A percentile compares a stretch with the other conserved stretches of the same genome.
Conservation (phyloP, 1,140 invertebrate species). For the Archivesica marissinica region DNA sequence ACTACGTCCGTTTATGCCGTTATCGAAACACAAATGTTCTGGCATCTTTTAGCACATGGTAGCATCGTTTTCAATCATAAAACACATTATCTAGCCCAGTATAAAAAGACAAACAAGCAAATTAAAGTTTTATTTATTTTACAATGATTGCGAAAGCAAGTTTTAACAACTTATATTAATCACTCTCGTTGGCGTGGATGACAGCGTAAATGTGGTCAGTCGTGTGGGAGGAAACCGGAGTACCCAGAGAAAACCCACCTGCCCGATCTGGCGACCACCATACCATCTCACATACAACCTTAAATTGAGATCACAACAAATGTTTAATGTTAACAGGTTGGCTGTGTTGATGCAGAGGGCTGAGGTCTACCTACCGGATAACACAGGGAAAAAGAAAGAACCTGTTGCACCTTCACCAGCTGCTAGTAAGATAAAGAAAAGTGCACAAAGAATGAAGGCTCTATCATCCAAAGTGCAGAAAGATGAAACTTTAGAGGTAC, state of each 20-base stretch:
- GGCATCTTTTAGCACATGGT: background rate
- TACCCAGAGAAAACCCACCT: no score
- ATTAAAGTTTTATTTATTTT: no score
- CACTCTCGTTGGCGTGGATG: no score
- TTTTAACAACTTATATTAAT: no score
- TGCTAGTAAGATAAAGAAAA: constrained; percentile 72
- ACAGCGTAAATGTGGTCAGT: no score
- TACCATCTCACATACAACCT: no score
- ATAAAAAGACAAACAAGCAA: no score
- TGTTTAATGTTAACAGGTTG: constrained; percentile 66
- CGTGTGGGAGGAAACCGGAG: no score
- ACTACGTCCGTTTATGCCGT: no score
- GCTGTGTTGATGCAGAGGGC: constrained; percentile 75
- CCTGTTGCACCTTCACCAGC: constrained; percentile 64
- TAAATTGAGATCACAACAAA: background rate
- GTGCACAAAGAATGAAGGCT: constrained; percentile 74
- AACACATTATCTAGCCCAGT: no score
- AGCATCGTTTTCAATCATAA: background rate
- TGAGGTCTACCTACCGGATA: constrained; percentile 77
- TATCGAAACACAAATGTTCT: background rate
- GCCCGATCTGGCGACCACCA: no score
- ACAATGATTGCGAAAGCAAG: no score
- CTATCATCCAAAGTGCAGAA: constrained; percentile 79
- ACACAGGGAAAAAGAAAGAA: constrained; percentile 64
- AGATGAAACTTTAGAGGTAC: constrained; percentile 81